These are phyloP conservation scores for Drosophila mimetica DNA, from an alignment of 2,888 invertebrate genomes.

Conservation along the genomic window DNA sequence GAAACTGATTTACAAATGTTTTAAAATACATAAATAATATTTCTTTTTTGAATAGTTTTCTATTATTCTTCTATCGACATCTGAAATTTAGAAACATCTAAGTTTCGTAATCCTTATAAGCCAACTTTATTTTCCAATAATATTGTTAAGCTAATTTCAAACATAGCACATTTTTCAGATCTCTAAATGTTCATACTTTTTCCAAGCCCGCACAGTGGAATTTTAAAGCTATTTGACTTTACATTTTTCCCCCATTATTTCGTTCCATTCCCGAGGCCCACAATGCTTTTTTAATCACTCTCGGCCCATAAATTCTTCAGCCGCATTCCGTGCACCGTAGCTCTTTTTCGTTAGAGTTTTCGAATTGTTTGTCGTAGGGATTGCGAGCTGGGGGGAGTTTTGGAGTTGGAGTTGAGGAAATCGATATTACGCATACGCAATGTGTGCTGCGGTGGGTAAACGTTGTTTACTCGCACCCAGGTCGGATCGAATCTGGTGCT, in stretches of 20 bases:
- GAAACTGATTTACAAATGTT: too few relatives aligned
- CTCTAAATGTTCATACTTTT: neutral
- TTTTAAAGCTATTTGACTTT: conserved; percentile 21
- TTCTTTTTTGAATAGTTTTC: neutral
- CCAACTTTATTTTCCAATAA: neutral
- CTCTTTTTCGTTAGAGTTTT: conserved; percentile 22
- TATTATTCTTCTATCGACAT: too few relatives aligned
- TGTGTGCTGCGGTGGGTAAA: conserved; percentile 18
- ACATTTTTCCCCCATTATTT: conserved; percentile 18
- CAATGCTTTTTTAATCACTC: conserved; percentile 42
- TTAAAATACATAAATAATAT: too few relatives aligned
- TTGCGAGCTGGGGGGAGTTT: conserved; percentile 12
- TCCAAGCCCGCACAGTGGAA: neutral
- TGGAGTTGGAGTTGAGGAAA: conserved; percentile 17
- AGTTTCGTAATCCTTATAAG: neutral
- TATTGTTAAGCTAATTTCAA: neutral
- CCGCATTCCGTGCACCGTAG: conserved; percentile 18
- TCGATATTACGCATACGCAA: conserved; percentile 51
- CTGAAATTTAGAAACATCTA: too few relatives aligned
- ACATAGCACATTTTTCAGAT: neutral
- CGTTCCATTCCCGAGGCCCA: conserved; percentile 1
- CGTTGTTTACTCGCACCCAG: conserved; percentile 6
- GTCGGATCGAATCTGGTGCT: conserved; percentile 1
- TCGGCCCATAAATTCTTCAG: conserved; percentile 29
- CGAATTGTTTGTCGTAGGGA: conserved; percentile 33